phyloP scores from a whole-genome alignment of 1,140 invertebrate genomes.

The Trichoplusia ni region DNA sequence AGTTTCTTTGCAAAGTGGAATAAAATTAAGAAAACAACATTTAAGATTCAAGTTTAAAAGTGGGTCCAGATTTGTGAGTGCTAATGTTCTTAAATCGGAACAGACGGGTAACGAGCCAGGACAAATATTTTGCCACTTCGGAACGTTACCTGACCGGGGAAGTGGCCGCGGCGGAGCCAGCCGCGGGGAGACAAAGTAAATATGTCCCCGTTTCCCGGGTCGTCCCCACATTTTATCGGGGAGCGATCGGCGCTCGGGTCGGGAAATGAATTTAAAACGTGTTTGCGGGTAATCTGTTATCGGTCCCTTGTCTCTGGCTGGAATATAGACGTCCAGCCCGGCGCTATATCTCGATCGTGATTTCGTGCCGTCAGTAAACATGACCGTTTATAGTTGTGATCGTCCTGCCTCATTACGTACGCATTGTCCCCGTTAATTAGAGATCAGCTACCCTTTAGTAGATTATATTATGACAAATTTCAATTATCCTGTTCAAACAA shows the following conservation, averaged over 20 bases:
- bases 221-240: conserved; percentile 79
- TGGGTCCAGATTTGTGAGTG: conserved; percentile 54
- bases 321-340: conserved; percentile 76
- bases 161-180: conserved; percentile 67
- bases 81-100: conserved; percentile 72
- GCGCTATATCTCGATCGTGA: conserved; percentile 62
- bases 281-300: conserved; percentile 82
- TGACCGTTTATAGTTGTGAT: conserved; percentile 23
- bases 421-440: not conserved
- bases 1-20: not conserved
- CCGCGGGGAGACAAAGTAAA: conserved; percentile 78
- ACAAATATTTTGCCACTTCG: conserved; percentile 79
- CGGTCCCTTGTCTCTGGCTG: conserved; percentile 78
- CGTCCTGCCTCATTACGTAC: conserved; percentile 4
- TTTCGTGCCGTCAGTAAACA: conserved; percentile 45
- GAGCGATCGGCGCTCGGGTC: conserved; percentile 77
- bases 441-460: not conserved
- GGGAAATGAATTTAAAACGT: conserved; percentile 82
- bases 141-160: conserved; percentile 75
- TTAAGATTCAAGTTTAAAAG: conserved; percentile 38
- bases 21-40: conserved; percentile 26
- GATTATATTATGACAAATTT: not conserved
- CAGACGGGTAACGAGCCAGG: conserved; percentile 65
- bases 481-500: conserved; percentile 10
- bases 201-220: conserved; percentile 75